phyloP scores from a whole-genome alignment of 2,797 vertebrate genomes.

The Lindbergichthys nudifrons region DNA sequence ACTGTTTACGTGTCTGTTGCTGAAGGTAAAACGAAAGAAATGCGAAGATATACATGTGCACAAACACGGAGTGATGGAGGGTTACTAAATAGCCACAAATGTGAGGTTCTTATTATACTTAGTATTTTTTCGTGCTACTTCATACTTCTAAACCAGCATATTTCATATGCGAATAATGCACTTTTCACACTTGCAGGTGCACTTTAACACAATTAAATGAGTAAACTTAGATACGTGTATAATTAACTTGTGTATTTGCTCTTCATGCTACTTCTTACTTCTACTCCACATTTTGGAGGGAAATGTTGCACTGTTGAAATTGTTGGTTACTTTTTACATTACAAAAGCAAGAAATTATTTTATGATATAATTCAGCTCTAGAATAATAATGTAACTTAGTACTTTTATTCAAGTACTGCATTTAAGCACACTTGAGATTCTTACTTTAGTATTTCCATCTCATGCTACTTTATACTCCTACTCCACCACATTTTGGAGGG shows the following conservation, averaged over 20 bases:
- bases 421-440: background rate
- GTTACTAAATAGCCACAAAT: background rate
- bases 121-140: no score
- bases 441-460: background rate
- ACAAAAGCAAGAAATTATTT: no score
- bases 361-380: background rate
- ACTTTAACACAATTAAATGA: no score
- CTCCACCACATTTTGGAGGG: background rate
- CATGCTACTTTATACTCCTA: background rate
- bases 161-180: background rate
- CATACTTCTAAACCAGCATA: no score
- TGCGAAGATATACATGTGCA: background rate
- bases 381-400: background rate
- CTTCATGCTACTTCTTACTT: no score
- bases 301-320: no score
- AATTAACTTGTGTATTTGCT: no score
- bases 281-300: no score
- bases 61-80: no score
- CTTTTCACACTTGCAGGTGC: background rate
- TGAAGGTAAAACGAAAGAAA: constrained; percentile 3
- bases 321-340: no score
- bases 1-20: constrained; percentile 18
- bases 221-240: no score
- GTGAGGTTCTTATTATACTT: background rate
- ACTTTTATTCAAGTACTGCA: no score